Base-by-base conservation (phyloP, 2,797 vertebrate genomes). In the Tenualosa ilisha region DNA sequence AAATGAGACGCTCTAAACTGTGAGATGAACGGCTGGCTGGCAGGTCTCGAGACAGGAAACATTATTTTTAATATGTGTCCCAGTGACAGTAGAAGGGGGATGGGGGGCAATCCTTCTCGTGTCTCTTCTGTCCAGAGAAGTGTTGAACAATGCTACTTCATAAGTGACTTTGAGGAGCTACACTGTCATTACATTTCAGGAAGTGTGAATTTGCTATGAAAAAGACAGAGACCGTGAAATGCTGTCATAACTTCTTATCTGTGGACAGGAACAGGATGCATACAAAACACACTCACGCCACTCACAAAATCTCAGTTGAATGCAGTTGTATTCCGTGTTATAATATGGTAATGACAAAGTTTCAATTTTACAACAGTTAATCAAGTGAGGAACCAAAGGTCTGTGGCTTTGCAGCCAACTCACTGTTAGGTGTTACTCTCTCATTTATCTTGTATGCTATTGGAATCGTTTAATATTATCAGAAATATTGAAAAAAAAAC, bases 61-160 rank as follows among this genome's bases (percentile, higher is more conserved):
- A 26, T 81, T 86, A 84, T 85, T 82, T 87, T 84, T 87, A 83
- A 51, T 61, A 31, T 31, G 24, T 54, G 15, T 22, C 26, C 63
- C 20, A 20, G 31, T 40, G 31, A 37, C 26, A 20, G 31, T 68
- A 7, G 24, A 6, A 11, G 24, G 26, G 24, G 24, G 12, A 0
- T 4, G 22, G 26, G 26, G 26, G 31, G 9, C 24, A 31, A 13
- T 20, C 6, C 4, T 20, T 43, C 13, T 40, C 5, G 15, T 43
- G 68, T 75, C 15, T 20, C 31, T 75, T 40, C 3, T 20, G 37
- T 75, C 37, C 37, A 17, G 9, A 17, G 24, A 75, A 17, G 68
- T 75, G 37, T 75, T 40, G 68, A 13, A 6, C 68, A 75, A 15
- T 75, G 15, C 15, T 75, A 31, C 68, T 43, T 75, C 37, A 6